Evolutionary conservation across 2,888 invertebrate genomes (phyloP).

Genomic region (Cataglyphis cursor): DNA sequence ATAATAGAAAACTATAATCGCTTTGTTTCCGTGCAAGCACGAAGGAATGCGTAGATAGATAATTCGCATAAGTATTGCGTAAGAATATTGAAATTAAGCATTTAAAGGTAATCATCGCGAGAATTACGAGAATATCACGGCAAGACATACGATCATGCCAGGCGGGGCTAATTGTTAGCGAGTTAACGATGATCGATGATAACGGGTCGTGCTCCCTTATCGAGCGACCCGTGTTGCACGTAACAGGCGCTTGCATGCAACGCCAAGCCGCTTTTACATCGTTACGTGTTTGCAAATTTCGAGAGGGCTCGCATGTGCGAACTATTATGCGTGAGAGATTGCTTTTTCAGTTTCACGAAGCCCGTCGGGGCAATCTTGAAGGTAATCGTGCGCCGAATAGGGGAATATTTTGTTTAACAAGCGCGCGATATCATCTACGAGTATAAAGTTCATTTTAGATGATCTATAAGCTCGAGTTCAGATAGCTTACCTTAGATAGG

Average conservation of each 20-base stretch:
- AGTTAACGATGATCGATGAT: slow-evolving; percentile 79
- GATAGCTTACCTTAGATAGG: neutral
- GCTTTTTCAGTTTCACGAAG: slow-evolving; percentile 52
- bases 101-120: slow-evolving; percentile 66
- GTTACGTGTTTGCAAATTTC: slow-evolving; percentile 75
- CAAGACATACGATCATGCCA: slow-evolving; percentile 57
- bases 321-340: slow-evolving; percentile 64
- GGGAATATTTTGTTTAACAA: slow-evolving; percentile 53
- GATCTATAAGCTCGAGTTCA: neutral
- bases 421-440: slow-evolving; percentile 37
- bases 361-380: slow-evolving; percentile 49
- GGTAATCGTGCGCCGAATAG: slow-evolving; percentile 45
- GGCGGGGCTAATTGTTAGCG: slow-evolving; percentile 70
- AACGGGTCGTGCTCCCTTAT: slow-evolving; percentile 72
- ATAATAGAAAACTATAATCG: slow-evolving; percentile 35
- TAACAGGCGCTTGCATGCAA: slow-evolving; percentile 73
- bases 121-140: slow-evolving; percentile 49
- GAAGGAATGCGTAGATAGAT: slow-evolving; percentile 16
- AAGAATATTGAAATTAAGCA: slow-evolving; percentile 69
- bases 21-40: slow-evolving; percentile 20
- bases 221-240: slow-evolving; percentile 66
- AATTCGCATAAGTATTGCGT: slow-evolving; percentile 29
- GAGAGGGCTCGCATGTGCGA: slow-evolving; percentile 64
- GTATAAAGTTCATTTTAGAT: slow-evolving; percentile 12
- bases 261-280: slow-evolving; percentile 67